These are phyloP conservation scores for Rhipidura dahli DNA, from an alignment of 2,113 vertebrate genomes.

Conservation along the genomic window DNA sequence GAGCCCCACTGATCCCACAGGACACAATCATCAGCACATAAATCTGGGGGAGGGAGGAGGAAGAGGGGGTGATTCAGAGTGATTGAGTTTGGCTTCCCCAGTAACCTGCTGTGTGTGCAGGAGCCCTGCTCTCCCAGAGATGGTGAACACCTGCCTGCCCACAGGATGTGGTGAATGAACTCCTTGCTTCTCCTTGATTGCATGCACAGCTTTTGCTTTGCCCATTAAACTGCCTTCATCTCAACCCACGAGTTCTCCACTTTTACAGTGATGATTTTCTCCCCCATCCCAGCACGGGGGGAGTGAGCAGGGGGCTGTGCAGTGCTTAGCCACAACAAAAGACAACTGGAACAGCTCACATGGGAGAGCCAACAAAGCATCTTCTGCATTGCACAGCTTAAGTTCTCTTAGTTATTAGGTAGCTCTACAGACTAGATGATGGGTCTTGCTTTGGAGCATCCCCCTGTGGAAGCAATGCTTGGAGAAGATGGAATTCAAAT, in stretches of 20 bases:
- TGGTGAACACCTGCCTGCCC: neutral
- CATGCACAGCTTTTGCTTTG: neutral
- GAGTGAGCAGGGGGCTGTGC: neutral
- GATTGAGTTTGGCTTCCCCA: neutral
- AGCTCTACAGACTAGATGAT: neutral
- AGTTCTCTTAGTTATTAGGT: neutral
- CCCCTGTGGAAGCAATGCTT: neutral
- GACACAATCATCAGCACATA: rapidly evolving
- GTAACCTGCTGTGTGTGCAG: rapidly evolving
- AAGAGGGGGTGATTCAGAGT: too few species aligned
- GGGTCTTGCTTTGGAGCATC: neutral
- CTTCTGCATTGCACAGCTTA: neutral
- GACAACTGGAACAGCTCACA: neutral
- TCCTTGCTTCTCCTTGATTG: neutral
- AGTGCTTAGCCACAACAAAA: neutral
- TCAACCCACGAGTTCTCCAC: neutral
- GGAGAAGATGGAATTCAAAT: neutral
- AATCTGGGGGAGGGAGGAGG: neutral
- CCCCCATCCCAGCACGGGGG: neutral
- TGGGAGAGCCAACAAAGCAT: neutral
- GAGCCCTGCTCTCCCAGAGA: neutral
- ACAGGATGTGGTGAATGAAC: neutral
- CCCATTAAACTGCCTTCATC: neutral
- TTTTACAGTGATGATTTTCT: neutral
- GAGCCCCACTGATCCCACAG: neutral